Evolutionary conservation across 23 tunicate genomes (phyloP), one percentile per base, ranked within the genome.

Genomic region (Trididemnum miniatum): DNA sequence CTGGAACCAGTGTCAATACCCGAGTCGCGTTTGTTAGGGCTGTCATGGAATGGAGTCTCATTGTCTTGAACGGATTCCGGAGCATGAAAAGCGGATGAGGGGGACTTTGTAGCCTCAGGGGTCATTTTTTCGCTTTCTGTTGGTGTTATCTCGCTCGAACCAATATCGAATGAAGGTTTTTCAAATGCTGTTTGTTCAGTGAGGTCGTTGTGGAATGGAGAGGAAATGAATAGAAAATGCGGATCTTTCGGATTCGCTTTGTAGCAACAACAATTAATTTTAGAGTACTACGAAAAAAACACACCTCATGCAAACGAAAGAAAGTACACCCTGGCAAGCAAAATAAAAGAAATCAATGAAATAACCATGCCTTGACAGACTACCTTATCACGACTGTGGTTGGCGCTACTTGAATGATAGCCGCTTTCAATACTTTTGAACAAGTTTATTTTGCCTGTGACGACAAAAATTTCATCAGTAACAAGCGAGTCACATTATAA

Each of bases 361-460:
- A 7, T 44, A 44, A 44, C 54, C 54, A 44, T 24, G 67, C 29
- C 67, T 12, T 62, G 67, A 26, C 67, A 62, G 26, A 3, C 9
- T 82, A 82, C 86, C 86, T 82, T 82, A 71, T 74, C 87, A 24
- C 30, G 26, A 39, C 34, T 35, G 37, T 72, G 87, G 34, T 30
- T 83, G 35, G 64, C 76, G 44, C 76, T 50, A 74, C 66, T 31
- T 7, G 87, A 83, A 73, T 83, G 62, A 59, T 83, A 83, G 63
- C 87, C 87, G 60, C 87, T 83, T 83, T 83, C 87, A 73, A 74
- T 36, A 57, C 87, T 83, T 49, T 77, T 77, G 44, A 77, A 51
- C 32, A 78, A 31, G 72, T 26, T 32, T 2, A 20, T 9, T 9
- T 32, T 77, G 24, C 82, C 82, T 77, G 67, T 24, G 31, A 69